phyloP scores from a whole-genome alignment of 2,113 vertebrate species.

The Caloenas nicobarica region DNA sequence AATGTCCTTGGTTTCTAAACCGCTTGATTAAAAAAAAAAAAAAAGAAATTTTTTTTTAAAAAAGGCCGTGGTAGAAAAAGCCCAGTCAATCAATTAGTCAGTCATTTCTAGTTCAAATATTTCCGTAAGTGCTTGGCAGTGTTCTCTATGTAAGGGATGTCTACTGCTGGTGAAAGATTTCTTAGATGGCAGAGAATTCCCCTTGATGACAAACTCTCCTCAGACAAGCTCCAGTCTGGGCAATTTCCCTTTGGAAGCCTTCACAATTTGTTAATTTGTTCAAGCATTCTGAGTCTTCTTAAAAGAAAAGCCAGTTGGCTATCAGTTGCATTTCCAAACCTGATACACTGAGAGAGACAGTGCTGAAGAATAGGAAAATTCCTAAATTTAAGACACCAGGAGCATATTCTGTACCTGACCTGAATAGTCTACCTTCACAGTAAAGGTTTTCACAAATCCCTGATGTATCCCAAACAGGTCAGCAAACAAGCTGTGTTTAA shows the following conservation, averaged over 20 bases:
- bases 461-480: neutral
- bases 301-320: constrained; percentile 38
- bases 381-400: neutral
- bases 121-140: constrained; percentile 39
- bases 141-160: constrained; percentile 1
- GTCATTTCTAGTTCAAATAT: constrained; percentile 45
- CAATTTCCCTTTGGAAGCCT: constrained; percentile 42
- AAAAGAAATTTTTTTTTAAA: too few species aligned
- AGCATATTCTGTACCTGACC: neutral
- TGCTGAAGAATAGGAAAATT: constrained; percentile 1
- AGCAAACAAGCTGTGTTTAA: neutral
- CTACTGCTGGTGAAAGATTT: constrained; percentile 30
- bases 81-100: constrained; percentile 21
- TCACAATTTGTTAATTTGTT: constrained; percentile 37
- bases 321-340: constrained; percentile 1
- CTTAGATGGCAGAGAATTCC: constrained; percentile 43
- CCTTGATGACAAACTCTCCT: constrained; percentile 36
- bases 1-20: constrained; percentile 10
- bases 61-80: neutral
- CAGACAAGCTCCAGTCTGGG: constrained; percentile 26
- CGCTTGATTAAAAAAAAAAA: neutral
- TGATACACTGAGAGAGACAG: neutral
- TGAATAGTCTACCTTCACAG: neutral
- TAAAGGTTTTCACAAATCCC: neutral
- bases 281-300: constrained; percentile 11